phyloP scores from a whole-genome alignment of 2,888 invertebrate genomes.

The Drosophila acutilabella region DNA sequence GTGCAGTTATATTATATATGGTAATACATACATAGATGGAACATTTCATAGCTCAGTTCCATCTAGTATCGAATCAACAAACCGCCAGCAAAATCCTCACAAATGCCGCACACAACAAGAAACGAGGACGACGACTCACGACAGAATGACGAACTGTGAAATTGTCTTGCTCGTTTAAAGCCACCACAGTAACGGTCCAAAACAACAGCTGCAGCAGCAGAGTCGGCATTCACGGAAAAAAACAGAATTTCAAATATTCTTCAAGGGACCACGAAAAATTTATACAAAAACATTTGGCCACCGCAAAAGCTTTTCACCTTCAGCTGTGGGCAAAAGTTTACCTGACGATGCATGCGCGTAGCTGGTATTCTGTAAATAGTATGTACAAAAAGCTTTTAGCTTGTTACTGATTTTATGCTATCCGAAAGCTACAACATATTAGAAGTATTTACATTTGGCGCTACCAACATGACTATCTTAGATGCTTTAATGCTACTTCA shows the following conservation, averaged over 20 bases:
- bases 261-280: slow-evolving; percentile 23
- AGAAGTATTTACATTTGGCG: neutral
- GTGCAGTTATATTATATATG: slow-evolving; percentile 8
- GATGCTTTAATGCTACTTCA: neutral
- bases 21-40: slow-evolving; percentile 4
- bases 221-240: slow-evolving; percentile 53
- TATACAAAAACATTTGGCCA: slow-evolving; percentile 61
- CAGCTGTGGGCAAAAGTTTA: slow-evolving; percentile 58
- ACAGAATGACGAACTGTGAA: slow-evolving; percentile 61
- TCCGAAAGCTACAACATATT: slow-evolving; percentile 14
- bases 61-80: slow-evolving; percentile 52
- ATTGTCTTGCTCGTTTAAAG: slow-evolving; percentile 22
- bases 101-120: slow-evolving; percentile 49
- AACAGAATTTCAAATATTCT: slow-evolving; percentile 26
- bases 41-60: slow-evolving; percentile 20
- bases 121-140: slow-evolving; percentile 67
- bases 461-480: neutral
- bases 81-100: slow-evolving; percentile 34
- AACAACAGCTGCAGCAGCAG: slow-evolving; percentile 65
- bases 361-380: neutral
- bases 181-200: slow-evolving; percentile 47
- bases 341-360: neutral
- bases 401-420: slow-evolving; percentile 9
- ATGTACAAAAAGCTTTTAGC: slow-evolving; percentile 30
- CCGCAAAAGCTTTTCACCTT: slow-evolving; percentile 52